Conservation (phyloP, 1,140 invertebrate genomes). For the Musca domestica region DNA sequence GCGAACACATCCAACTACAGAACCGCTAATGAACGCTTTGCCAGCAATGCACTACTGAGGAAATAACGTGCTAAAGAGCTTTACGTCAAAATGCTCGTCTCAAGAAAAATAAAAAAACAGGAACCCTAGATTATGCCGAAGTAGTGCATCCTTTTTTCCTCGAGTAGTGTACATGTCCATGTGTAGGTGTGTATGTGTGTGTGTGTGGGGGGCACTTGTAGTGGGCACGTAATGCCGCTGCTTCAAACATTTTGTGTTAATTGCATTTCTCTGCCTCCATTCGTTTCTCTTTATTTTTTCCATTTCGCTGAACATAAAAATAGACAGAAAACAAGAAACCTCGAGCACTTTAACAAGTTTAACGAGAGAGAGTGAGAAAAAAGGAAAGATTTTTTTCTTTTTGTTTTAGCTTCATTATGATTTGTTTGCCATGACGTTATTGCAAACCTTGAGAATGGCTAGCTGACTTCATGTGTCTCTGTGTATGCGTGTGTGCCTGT, state of each 20-base stretch:
- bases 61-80: slow-evolving; percentile 14
- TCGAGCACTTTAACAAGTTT: no score
- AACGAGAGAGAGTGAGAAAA: not conserved
- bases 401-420: not conserved
- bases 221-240: not conserved
- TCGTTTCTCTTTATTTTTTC: not conserved
- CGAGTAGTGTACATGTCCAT: not conserved
- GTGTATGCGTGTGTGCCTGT: not conserved
- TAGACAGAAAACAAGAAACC: no score
- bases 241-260: slow-evolving; percentile 11
- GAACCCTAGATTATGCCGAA: not conserved
- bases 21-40: slow-evolving; percentile 16
- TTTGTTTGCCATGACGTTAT: slow-evolving; percentile 7
- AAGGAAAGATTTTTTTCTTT: not conserved
- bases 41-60: not conserved
- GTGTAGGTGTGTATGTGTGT: no score
- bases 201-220: not conserved
- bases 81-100: not conserved
- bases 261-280: slow-evolving; percentile 7
- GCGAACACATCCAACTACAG: not conserved
- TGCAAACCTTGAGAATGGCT: slow-evolving; percentile 3
- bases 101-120: no score
- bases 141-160: not conserved
- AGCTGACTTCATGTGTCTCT: no score
- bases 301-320: no score